Percentiles rank a stretch among this genome's conserved stretches.
Conservation (phyloP, 2,888 invertebrate genomes). For the Seira ritae region DNA sequence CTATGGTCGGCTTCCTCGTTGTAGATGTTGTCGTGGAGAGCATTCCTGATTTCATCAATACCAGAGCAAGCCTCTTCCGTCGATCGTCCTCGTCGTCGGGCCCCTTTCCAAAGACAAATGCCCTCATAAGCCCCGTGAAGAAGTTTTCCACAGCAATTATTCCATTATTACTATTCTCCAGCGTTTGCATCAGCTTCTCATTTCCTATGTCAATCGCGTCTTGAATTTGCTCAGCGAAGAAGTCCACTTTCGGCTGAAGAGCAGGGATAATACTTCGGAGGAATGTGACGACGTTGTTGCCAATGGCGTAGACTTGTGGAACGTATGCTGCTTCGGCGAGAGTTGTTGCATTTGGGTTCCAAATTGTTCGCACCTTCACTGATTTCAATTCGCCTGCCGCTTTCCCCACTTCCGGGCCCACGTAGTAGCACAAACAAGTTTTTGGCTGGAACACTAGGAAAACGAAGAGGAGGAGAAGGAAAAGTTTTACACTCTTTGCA, state of each 20-base stretch:
- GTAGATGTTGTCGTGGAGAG: not conserved
- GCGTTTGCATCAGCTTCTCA: conserved; percentile 55
- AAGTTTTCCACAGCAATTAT: conserved; percentile 59
- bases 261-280: conserved; percentile 39
- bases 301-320: conserved; percentile 41
- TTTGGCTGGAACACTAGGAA: conserved; percentile 16
- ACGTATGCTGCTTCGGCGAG: conserved; percentile 58
- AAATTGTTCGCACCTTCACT: conserved; percentile 20
- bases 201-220: conserved; percentile 53
- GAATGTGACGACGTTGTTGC: conserved; percentile 22
- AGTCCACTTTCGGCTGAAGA: conserved; percentile 63
- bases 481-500: not conserved
- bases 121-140: conserved; percentile 52
- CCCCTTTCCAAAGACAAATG: conserved; percentile 51
- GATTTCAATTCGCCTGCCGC: conserved; percentile 43
- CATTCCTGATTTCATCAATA: conserved; percentile 47
- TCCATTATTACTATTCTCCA: conserved; percentile 62
- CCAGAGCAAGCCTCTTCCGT: conserved; percentile 34
- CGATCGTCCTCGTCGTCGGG: conserved; percentile 40
- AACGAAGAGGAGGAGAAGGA: conserved; percentile 13
- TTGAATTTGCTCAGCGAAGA: conserved; percentile 61
- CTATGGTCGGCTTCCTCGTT: too few species aligned
- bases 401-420: conserved; percentile 52
- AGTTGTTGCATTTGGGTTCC: conserved; percentile 40
- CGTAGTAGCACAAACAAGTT: conserved; percentile 31